Evolutionary conservation across 2,113 vertebrate genomes (phyloP), one percentile per base, ranked within the genome.

Genomic region (Scomber japonicus): DNA sequence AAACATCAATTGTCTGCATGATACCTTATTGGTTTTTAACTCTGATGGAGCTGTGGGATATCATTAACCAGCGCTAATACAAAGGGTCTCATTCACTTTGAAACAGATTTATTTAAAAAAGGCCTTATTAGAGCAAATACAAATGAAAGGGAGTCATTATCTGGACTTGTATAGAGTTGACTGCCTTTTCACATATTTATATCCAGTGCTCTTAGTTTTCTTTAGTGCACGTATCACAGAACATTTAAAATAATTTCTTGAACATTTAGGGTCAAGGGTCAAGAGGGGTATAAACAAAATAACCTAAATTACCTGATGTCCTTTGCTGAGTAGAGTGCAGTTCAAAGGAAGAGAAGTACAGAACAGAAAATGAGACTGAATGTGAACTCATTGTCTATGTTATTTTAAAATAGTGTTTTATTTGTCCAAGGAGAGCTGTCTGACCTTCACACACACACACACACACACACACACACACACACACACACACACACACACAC

Each of bases 81-180:
- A 81, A 72, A 66, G 55, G 24, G 55, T 46, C 35, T 67, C 16
- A 62, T 70, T 60, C n/a, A 70, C 64, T 54, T 78, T 64, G 57
- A 75, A 30, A 63, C 17, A 85, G 57, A 82, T 84, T 80, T 75
- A 56, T 84, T 27, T 84, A 79, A 83, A 86, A 86, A 81, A 35
- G 54, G 49, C 56, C 51, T 80, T 85, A 81, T 85, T 66, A 72
- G 59, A 80, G 56, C 81, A 86, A 80, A 86, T 77, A 80, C 51
- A 74, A 66, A 75, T 62, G 8, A 84, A 86, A 80, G n/a, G 48
- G 17, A 67, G 14, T 83, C 60, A 72, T 81, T 85, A 77, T 17
- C 3, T 69, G 48, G 17, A 63, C 49, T 76, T 64, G 16, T 16
- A 24, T 56, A 48, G 45, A 61, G 61, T 68, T 76, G n/a, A 85